A percentile compares a stretch with the other conserved stretches of the same genome.
Evolutionary conservation across 2,888 invertebrate species (phyloP).

Genomic region (Podabrus alpinus): DNA sequence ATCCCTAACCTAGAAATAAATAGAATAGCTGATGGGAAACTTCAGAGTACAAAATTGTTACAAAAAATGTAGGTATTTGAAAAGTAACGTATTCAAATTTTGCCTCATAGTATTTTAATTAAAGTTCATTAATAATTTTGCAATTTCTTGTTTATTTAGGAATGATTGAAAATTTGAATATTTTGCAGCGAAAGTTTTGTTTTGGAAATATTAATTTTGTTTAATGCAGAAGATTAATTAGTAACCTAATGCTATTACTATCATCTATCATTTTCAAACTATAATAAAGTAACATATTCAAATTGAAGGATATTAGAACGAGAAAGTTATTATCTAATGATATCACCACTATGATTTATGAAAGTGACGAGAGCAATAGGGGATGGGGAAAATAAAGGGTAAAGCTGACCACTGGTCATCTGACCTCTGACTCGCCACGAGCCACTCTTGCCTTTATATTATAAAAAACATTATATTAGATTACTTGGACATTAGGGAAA

Average conservation of each 20-base stretch:
- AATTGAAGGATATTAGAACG: constrained; percentile 23
- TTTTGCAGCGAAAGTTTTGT: background rate
- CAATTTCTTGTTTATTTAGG: background rate
- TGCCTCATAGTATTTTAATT: background rate
- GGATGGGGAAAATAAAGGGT: constrained; percentile 31
- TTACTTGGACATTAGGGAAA: constrained; percentile 17
- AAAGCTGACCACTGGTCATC: constrained; percentile 46
- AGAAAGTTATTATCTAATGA: constrained; percentile 24
- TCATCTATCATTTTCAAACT: constrained; percentile 28
- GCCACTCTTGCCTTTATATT: constrained; percentile 44
- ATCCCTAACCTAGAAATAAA: background rate
- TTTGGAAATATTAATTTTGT: background rate
- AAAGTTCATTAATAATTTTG: background rate
- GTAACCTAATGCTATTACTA: constrained; percentile 6
- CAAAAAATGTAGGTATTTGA: no score
- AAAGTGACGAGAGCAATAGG: constrained; percentile 35
- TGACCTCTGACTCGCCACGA: constrained; percentile 49
- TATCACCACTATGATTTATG: constrained; percentile 38
- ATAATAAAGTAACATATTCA: constrained; percentile 24
- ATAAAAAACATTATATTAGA: constrained; percentile 45
- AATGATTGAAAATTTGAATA: background rate
- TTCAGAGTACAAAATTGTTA: no score
- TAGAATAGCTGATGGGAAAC: no score
- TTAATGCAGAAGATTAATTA: constrained; percentile 9
- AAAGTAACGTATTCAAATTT: background rate